Evolutionary conservation across 2,888 invertebrate species (phyloP).

Genomic region (Agriopis marginaria): DNA sequence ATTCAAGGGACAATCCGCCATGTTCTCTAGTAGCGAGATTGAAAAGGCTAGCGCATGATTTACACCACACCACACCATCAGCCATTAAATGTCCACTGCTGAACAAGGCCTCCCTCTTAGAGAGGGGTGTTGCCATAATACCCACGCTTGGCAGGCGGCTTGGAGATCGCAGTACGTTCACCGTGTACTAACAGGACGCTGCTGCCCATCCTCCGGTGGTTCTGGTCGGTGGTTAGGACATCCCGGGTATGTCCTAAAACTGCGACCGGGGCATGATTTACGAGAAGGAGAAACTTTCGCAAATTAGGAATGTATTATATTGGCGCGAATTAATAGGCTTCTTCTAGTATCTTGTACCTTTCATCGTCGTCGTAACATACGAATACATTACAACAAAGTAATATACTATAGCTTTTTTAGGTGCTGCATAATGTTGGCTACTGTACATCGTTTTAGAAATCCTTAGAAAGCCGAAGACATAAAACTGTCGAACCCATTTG

Average conservation of each 20-base stretch:
- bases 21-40: not conserved
- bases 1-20: not conserved
- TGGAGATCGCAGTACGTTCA: too few species aligned
- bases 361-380: not conserved
- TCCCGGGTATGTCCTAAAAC: too few species aligned
- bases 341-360: not conserved
- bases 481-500: slow-evolving; percentile 35
- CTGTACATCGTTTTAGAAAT: slow-evolving; percentile 2
- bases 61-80: too few species aligned
- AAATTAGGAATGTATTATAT: not conserved
- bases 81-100: too few species aligned
- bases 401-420: not conserved
- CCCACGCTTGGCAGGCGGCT: too few species aligned
- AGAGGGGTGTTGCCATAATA: too few species aligned
- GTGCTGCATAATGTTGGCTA: not conserved
- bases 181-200: too few species aligned
- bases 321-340: not conserved
- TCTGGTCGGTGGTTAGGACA: too few species aligned
- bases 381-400: not conserved
- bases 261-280: not conserved
- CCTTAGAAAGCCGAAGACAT: slow-evolving; percentile 36
- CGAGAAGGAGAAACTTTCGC: not conserved
- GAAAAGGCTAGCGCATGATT: not conserved
- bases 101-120: too few species aligned
- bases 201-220: too few species aligned